Percentiles rank a stretch among this genome's conserved stretches.
Conservation (phyloP, 2,797 vertebrate species). For the Epinephelus malabaricus region DNA sequence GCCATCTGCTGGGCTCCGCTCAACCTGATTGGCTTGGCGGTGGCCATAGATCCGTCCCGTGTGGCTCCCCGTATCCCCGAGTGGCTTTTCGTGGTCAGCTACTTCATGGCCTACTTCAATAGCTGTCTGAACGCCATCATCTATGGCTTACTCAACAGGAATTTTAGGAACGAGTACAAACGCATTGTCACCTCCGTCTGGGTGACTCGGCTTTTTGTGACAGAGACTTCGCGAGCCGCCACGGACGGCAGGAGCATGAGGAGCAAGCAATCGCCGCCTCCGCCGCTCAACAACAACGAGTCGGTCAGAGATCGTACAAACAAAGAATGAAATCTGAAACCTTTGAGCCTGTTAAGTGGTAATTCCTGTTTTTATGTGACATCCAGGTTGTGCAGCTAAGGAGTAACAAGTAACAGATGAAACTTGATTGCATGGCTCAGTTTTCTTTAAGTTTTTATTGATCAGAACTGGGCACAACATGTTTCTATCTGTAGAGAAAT, state of each 20-base stretch:
- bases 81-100: constrained; percentile 89
- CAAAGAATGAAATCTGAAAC: constrained; percentile 67
- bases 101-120: constrained; percentile 91
- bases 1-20: constrained; percentile 91
- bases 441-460: constrained; percentile 18
- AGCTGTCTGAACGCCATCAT: constrained; percentile 90
- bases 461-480: neutral
- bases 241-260: constrained; percentile 82
- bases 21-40: constrained; percentile 88
- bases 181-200: constrained; percentile 87
- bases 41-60: constrained; percentile 84
- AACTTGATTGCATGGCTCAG: constrained; percentile 62
- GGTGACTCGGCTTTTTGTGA: constrained; percentile 84
- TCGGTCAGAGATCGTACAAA: constrained; percentile 75
- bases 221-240: constrained; percentile 84
- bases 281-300: constrained; percentile 84
- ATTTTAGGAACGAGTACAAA: constrained; percentile 90
- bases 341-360: constrained; percentile 27
- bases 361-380: constrained; percentile 64
- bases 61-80: constrained; percentile 84
- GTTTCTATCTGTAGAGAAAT: neutral
- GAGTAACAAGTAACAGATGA: constrained; percentile 48
- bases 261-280: constrained; percentile 85
- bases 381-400: constrained; percentile 70
- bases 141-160: constrained; percentile 89